These are phyloP conservation scores for Platyscelio sp. DNA, from an alignment of 2,888 invertebrate species.

Conservation along the genomic window DNA sequence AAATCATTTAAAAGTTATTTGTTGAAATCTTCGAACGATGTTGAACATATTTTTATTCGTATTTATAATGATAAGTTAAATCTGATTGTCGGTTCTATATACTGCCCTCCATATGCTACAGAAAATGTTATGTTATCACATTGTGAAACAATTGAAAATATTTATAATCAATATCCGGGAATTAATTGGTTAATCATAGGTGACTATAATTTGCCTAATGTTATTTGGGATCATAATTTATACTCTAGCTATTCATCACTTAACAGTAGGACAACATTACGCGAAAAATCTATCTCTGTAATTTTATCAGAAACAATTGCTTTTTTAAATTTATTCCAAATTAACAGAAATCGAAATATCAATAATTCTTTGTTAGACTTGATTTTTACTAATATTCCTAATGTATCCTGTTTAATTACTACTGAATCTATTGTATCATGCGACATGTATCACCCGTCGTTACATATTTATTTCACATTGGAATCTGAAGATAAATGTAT, in stretches of 20 bases:
- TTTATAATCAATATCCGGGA: background rate
- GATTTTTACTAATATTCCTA: background rate
- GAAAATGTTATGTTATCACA: background rate
- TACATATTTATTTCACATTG: background rate
- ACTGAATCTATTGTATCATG: background rate
- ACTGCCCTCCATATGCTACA: background rate
- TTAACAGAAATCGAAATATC: background rate
- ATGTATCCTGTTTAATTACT: background rate
- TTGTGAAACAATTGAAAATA: background rate
- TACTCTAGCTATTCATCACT: background rate
- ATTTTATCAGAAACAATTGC: background rate
- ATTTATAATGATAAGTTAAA: background rate
- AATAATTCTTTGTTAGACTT: background rate
- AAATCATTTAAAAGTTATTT: background rate
- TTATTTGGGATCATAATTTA: background rate
- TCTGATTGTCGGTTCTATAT: background rate
- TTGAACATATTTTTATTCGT: conserved; percentile 14
- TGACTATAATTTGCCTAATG: conserved; percentile 13
- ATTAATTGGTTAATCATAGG: conserved; percentile 1
- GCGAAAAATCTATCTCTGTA: background rate
- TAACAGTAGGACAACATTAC: background rate
- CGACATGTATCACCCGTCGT: background rate
- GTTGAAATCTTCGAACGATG: background rate
- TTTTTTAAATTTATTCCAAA: background rate
- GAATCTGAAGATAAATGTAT: background rate